Conservation (phyloP, 1,140 invertebrate species). For the Gonioctena quinquepunctata region DNA sequence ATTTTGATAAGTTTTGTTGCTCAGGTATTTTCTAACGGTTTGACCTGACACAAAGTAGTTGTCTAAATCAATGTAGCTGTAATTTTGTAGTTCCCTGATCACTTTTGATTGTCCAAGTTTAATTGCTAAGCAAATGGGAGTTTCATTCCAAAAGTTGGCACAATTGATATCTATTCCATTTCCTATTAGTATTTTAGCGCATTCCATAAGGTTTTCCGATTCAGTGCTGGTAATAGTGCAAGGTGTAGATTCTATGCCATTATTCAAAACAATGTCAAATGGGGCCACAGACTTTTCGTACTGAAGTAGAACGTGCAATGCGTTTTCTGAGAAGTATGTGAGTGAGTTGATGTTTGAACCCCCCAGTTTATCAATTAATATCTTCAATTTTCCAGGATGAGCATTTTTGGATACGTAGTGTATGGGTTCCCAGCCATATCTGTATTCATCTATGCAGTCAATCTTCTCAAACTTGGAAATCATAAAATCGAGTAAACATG, state of each 20-base stretch:
- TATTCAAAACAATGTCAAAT: constrained; percentile 26
- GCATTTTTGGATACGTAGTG: constrained; percentile 29
- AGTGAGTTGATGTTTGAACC: constrained; percentile 12
- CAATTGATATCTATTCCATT: constrained; percentile 33
- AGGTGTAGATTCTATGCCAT: constrained; percentile 23
- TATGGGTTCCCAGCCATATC: constrained; percentile 36
- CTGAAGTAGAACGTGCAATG: constrained; percentile 33
- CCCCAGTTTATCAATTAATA: background rate
- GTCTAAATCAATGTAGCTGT: constrained; percentile 27
- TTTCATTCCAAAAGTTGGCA: constrained; percentile 35
- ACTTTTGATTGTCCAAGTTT: constrained; percentile 23
- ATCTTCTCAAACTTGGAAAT: background rate
- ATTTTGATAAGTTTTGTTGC: constrained; percentile 25
- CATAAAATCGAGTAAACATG: background rate
- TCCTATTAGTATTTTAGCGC: constrained; percentile 27
- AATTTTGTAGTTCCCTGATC: constrained; percentile 17
- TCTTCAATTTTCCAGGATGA: constrained; percentile 17
- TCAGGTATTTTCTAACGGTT: constrained; percentile 28
- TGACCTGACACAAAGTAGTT: constrained; percentile 20
- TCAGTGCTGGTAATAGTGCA: constrained; percentile 28
- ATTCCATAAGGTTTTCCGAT: constrained; percentile 19
- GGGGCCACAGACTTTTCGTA: constrained; percentile 21
- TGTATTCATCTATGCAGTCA: constrained; percentile 17
- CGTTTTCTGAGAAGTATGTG: constrained; percentile 35
- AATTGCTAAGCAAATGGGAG: constrained; percentile 33